Evolutionary conservation across 2,113 vertebrate genomes (phyloP), one percentile per base, ranked within the genome.

Genomic region (Chaetura pelagica): DNA sequence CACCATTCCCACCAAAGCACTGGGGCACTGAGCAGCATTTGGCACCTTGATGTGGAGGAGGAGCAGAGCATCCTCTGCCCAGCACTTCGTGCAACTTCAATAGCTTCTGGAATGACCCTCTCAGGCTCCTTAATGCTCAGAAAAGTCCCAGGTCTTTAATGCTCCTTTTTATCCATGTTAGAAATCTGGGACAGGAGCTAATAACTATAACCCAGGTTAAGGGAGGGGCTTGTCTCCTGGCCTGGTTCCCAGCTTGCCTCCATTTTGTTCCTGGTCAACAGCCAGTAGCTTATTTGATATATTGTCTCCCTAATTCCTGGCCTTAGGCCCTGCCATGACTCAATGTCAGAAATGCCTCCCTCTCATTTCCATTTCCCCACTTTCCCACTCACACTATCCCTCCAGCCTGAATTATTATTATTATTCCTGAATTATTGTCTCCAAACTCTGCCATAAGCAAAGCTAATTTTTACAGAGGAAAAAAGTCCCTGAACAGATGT

Each of bases 231-330:
- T 84, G 64, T 76, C 69, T 90, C 73, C 76, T 96, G 91, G 95
- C 93, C 78, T 81, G 66, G 9, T 84, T 96, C 94, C 96, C 96
- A 96, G 87, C 35, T 51, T 29, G 22, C 52, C 80, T 96, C 96
- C 94, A 94, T 97, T 97, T 97, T 97, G 93, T 93, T 91, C 94
- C 90, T 96, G 94, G 92, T 67, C 61, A 52, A 34, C 29, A 86
- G 93, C 94, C 96, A 95, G 72, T 74, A 76, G 86, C 44, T 92
- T 95, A 92, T 95, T 93, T 94, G 67, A 82, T 71, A 74, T 92
- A 92, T 95, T 90, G 74, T 96, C 96, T 90, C 77, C 83, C 76
- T 96, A 91, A 96, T 93, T 91, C 94, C 80, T 90, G 74, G 80
- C 58, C 68, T 79, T 59, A 29, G 1, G 12, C 58, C 46, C 44